Evolutionary conservation across 2,113 vertebrate species (phyloP).

Genomic region (Apodemus speciosus): DNA sequence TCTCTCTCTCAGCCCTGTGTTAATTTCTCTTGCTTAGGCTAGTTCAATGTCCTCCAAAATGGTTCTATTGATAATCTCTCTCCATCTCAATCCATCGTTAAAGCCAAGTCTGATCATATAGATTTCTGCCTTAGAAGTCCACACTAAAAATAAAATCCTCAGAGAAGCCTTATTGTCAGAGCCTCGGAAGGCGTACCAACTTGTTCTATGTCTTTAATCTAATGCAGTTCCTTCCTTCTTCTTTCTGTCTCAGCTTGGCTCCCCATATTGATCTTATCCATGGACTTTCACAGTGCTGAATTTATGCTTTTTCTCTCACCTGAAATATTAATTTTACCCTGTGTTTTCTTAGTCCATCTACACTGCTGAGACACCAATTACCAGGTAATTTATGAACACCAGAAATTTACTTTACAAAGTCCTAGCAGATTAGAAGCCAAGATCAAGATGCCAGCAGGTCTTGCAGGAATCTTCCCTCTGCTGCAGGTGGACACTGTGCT

Average conservation of each 20-base stretch:
- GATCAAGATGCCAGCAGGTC: neutral
- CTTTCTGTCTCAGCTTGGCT: neutral
- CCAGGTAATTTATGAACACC: neutral
- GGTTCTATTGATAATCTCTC: neutral
- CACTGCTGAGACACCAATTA: neutral
- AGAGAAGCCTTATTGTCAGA: neutral
- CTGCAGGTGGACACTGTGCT: neutral
- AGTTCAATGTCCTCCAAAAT: neutral
- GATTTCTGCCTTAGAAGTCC: neutral
- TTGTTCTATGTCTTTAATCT: neutral
- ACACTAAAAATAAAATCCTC: conserved; percentile 4
- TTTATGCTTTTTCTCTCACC: neutral
- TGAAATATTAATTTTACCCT: neutral
- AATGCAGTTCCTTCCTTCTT: neutral
- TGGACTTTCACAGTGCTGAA: neutral
- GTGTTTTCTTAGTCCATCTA: neutral
- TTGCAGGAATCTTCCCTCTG: neutral
- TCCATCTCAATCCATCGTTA: neutral
- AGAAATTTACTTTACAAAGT: neutral
- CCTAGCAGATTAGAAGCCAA: neutral
- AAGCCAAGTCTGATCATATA: neutral
- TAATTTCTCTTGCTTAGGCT: no score
- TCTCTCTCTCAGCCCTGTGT: neutral
- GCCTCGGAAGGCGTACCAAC: neutral
- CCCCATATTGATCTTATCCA: neutral